phyloP scores from a whole-genome alignment of 2,797 vertebrate genomes.

The Thalassophryne amazonica region DNA sequence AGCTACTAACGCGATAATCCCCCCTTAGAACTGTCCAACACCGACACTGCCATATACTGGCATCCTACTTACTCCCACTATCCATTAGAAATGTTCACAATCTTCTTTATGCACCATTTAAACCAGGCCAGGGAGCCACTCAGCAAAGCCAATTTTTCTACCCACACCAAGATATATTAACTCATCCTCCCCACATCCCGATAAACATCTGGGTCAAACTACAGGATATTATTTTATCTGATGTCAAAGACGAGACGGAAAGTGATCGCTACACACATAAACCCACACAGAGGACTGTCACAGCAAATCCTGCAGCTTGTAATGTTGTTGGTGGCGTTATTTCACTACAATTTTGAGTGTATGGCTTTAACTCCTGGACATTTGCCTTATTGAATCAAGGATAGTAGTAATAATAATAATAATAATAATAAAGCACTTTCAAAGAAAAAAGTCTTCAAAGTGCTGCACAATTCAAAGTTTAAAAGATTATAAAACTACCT shows the following conservation, averaged over 20 bases:
- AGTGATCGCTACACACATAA: conserved; percentile 26
- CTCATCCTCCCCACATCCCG: conserved; percentile 43
- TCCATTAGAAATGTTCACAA: too few relatives aligned
- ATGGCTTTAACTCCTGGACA: too few relatives aligned
- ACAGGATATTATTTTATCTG: conserved; percentile 52
- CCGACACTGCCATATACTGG: too few relatives aligned
- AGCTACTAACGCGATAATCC: conserved; percentile 5
- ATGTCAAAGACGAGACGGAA: conserved; percentile 38
- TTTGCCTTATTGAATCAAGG: too few relatives aligned
- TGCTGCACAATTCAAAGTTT: too few relatives aligned
- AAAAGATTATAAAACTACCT: too few relatives aligned
- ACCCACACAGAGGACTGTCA: neutral
- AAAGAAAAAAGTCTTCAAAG: too few relatives aligned
- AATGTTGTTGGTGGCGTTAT: too few relatives aligned
- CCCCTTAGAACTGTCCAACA: neutral
- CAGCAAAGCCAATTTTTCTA: conserved; percentile 49
- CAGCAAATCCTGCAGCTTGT: conserved; percentile 3
- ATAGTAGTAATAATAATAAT: too few relatives aligned
- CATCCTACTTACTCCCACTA: too few relatives aligned
- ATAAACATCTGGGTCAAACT: conserved; percentile 64
- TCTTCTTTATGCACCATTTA: conserved; percentile 35
- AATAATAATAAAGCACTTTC: too few relatives aligned
- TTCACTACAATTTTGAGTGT: too few relatives aligned
- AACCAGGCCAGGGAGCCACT: conserved; percentile 41
- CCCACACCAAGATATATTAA: conserved; percentile 42